Percentiles rank a stretch among this genome's conserved stretches.
Evolutionary conservation across 2,888 invertebrate species (phyloP).

Genomic region (Sinohyriopsis cumingii): DNA sequence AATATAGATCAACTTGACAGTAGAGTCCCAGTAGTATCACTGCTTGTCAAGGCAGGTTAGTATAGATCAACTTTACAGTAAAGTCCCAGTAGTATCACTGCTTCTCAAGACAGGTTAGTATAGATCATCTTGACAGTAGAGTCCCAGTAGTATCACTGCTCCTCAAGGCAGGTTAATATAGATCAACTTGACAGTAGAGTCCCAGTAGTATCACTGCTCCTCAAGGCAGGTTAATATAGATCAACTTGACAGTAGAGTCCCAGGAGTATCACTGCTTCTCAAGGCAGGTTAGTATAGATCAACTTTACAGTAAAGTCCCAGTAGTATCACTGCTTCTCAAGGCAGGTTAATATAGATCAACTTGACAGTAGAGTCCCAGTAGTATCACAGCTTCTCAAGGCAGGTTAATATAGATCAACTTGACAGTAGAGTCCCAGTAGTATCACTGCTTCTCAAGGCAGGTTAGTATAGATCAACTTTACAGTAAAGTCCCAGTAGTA

Average conservation of each 20-base stretch:
- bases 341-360: constrained; percentile 74
- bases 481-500: constrained; percentile 79
- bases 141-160: no score
- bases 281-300: no score
- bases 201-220: constrained; percentile 32
- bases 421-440: constrained; percentile 77
- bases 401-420: constrained; percentile 72
- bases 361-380: constrained; percentile 78
- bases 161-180: no score
- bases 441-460: constrained; percentile 85
- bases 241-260: background rate
- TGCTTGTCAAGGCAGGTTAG: no score
- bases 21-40: no score
- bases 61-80: no score
- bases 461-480: constrained; percentile 56
- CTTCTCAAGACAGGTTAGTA: constrained; percentile 78
- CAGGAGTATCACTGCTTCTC: no score
- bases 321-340: constrained; percentile 74
- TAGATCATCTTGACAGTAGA: background rate
- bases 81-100: no score
- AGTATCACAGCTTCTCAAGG: constrained; percentile 84
- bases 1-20: constrained; percentile 11
- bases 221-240: constrained; percentile 78
- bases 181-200: no score
- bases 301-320: no score